A percentile compares a stretch with the other conserved stretches of the same genome.
Conservation (phyloP, 2,888 invertebrate genomes). For the Andrena bucephala region DNA sequence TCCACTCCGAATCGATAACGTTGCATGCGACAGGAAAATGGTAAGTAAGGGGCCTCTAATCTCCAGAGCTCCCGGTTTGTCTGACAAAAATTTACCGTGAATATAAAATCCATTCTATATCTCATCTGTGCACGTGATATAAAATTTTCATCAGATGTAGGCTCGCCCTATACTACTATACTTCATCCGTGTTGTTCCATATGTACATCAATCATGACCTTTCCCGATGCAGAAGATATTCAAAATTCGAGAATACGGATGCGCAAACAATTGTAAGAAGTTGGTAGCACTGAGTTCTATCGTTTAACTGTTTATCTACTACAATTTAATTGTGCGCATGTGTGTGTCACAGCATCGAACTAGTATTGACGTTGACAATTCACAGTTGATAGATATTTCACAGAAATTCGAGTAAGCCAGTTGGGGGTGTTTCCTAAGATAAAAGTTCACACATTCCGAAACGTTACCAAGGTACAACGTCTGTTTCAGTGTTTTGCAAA, state of each 20-base stretch:
- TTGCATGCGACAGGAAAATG: too few relatives aligned
- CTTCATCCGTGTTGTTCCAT: too few relatives aligned
- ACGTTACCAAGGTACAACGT: constrained; percentile 34
- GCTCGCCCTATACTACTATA: too few relatives aligned
- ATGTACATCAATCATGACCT: constrained; percentile 3
- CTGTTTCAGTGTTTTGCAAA: not conserved
- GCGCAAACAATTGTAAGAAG: constrained; percentile 9
- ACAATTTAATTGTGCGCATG: constrained; percentile 56
- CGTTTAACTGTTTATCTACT: constrained; percentile 6
- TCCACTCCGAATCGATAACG: too few relatives aligned
- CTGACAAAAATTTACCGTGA: too few relatives aligned
- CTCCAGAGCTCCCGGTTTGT: too few relatives aligned
- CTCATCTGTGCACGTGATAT: too few relatives aligned
- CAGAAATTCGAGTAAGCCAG: constrained; percentile 28
- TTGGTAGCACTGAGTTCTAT: constrained; percentile 52
- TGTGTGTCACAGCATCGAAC: constrained; percentile 45
- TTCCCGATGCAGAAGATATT: not conserved
- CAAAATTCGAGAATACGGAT: not conserved
- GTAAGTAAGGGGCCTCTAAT: too few relatives aligned
- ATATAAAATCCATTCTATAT: too few relatives aligned
- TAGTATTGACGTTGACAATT: constrained; percentile 75
- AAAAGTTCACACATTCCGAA: constrained; percentile 36
- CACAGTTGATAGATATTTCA: constrained; percentile 69
- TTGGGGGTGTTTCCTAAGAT: constrained; percentile 54
- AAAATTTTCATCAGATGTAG: too few relatives aligned